These are phyloP conservation scores for Synanthedon myopaeformis DNA, from an alignment of 2,888 invertebrate species.

Conservation along the genomic window DNA sequence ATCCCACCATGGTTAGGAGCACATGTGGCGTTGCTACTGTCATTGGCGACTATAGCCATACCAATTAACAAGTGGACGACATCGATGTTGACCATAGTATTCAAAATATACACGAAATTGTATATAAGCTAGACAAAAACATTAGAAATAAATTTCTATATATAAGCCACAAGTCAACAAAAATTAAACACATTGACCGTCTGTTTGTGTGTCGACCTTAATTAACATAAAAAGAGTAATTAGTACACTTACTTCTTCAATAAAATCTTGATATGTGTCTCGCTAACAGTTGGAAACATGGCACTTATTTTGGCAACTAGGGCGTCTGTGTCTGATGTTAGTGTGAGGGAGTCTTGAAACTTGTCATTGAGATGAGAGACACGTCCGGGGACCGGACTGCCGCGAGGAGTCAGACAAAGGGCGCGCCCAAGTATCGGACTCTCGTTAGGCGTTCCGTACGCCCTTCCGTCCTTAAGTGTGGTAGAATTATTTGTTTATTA, in stretches of 20 bases:
- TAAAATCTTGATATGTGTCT: constrained; percentile 87
- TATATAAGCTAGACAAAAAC: no score
- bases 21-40: no score
- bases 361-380: constrained; percentile 61
- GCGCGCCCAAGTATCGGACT: constrained; percentile 59
- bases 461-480: constrained; percentile 42
- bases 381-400: constrained; percentile 60
- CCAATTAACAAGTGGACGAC: no score
- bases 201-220: background rate
- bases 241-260: constrained; percentile 84
- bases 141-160: no score
- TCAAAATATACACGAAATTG: no score
- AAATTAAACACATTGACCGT: no score
- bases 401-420: constrained; percentile 57
- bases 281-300: constrained; percentile 92
- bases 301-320: constrained; percentile 84
- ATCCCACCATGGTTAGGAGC: no score
- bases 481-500: no score
- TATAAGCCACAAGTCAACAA: no score
- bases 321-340: constrained; percentile 77
- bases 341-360: constrained; percentile 74
- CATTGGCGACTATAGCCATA: no score
- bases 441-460: constrained; percentile 49
- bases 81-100: no score
- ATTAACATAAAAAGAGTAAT: background rate